Evolutionary conservation across 2,888 invertebrate species (phyloP), one percentile per base, ranked within the genome.

Genomic region (Gonocerus acuteangulatus): DNA sequence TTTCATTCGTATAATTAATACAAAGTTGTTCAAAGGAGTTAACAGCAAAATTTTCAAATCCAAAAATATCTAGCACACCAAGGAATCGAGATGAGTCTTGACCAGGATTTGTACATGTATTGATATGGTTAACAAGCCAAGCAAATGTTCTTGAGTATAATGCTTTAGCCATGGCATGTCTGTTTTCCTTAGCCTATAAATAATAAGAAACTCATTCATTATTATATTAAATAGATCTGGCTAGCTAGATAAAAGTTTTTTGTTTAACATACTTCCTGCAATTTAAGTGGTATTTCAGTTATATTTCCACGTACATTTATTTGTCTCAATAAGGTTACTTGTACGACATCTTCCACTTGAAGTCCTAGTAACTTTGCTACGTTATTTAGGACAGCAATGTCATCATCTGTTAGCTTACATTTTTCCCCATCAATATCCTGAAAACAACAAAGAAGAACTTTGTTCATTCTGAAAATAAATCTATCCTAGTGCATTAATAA

Each of bases 1-100:
- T 94, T 74, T 94, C 93, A 72, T 94, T 94, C 0, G 93, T 91
- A 75, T 92, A 94, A 76, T 94, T 94, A 67, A 94, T 94, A 73
- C 93, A 93, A 11, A 93, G 80, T 71, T 94, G 94, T 73, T 94
- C 94, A 69, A 94, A 87, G 1, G 92, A 92, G 74, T 94, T 94
- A n/a, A 82, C 79, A 2, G 83, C 79, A 74, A 94, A 94, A 78
- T 94, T 93, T 76, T 94, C 94, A 74, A 94, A 94, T 61, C 93
- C 94, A 73, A 94, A 94, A 69, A 94, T 94, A 74, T 94, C 94
- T 44, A 94, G 79, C 6, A 94, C 92, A 6, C 93, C 94, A 56
- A 94, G 79, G 70, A 92, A 88, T 63, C 84, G 73, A 11, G 83
- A 78, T 11, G 85, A 84, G 70, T 90, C 88, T 67, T 87, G 84